These are phyloP conservation scores for Luehdorfia chinensis DNA, from an alignment of 1,140 invertebrate genomes.

Conservation along the genomic window DNA sequence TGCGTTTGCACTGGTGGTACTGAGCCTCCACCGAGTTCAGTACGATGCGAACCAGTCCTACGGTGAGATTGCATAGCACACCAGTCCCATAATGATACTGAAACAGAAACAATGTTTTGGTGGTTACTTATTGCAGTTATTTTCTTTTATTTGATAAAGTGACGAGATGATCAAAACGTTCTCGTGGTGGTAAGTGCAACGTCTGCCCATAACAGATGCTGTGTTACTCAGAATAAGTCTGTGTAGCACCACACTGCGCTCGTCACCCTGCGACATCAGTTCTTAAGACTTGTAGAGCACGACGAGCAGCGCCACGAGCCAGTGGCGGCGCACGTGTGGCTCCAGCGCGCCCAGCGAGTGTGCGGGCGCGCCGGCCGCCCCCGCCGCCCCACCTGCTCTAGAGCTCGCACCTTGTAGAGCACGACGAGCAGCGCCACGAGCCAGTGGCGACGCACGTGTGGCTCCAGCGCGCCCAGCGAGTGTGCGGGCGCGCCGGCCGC, in stretches of 20 bases:
- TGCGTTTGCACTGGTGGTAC: slow-evolving; percentile 90
- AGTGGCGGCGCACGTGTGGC: slow-evolving; percentile 85
- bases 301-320: slow-evolving; percentile 96
- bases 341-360: slow-evolving; percentile 44
- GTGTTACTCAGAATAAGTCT: too few relatives aligned
- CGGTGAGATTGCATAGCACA: slow-evolving; percentile 87
- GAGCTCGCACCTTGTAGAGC: slow-evolving; percentile 91
- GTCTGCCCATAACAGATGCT: too few relatives aligned
- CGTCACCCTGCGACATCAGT: too few relatives aligned
- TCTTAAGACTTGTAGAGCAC: slow-evolving; percentile 98
- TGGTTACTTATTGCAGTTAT: too few relatives aligned
- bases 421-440: slow-evolving; percentile 95
- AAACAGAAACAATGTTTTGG: not conserved
- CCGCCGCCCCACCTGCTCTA: slow-evolving; percentile 61
- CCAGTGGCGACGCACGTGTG: slow-evolving; percentile 90
- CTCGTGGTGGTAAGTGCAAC: too few relatives aligned
- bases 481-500: slow-evolving; percentile 76
- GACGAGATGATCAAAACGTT: too few relatives aligned
- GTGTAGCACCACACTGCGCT: too few relatives aligned
- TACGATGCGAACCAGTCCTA: slow-evolving; percentile 92
- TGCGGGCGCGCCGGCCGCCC: slow-evolving; percentile 76
- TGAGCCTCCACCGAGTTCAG: slow-evolving; percentile 95
- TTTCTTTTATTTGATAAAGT: too few relatives aligned
- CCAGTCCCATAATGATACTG: slow-evolving; percentile 94
- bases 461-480: slow-evolving; percentile 43